A percentile compares a stretch with the other conserved stretches of the same genome.
These are phyloP conservation scores for Papilio protenor DNA, from an alignment of 2,888 invertebrate genomes.

Conservation along the genomic window DNA sequence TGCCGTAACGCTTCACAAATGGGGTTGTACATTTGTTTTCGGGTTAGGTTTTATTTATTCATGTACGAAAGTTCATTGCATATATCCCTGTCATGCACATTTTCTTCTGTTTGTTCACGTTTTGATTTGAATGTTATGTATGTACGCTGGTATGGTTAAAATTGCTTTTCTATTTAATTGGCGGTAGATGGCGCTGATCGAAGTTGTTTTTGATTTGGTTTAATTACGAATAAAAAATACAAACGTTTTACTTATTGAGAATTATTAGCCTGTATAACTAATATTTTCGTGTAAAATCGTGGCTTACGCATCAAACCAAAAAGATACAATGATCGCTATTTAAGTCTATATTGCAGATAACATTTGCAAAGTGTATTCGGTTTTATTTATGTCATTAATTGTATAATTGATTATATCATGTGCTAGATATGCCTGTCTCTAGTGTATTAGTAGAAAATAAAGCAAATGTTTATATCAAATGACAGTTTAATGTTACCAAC, in stretches of 20 bases:
- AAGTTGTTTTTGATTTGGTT: too few relatives aligned
- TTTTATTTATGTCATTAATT: neutral
- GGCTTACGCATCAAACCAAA: too few relatives aligned
- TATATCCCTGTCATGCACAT: neutral
- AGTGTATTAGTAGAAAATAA: neutral
- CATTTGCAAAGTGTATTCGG: neutral
- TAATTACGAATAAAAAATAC: too few relatives aligned
- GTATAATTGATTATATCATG: neutral
- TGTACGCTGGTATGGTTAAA: neutral
- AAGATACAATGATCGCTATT: neutral
- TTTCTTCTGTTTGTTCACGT: neutral
- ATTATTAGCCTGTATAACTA: too few relatives aligned
- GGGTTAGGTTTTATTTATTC: constrained; percentile 1
- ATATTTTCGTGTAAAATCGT: too few relatives aligned
- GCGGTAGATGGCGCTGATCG: too few relatives aligned
- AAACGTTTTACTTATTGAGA: too few relatives aligned
- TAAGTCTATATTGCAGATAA: neutral
- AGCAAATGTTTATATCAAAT: constrained; percentile 12
- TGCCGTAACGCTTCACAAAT: constrained; percentile 6
- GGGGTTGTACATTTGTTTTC: constrained; percentile 12
- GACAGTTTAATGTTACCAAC: constrained; percentile 23
- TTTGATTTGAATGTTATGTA: neutral
- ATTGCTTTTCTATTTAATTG: neutral
- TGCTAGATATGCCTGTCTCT: neutral
- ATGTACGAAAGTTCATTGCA: neutral